phyloP scores from a whole-genome alignment of 2,888 invertebrate species.

The Strigamia transsilvanica region DNA sequence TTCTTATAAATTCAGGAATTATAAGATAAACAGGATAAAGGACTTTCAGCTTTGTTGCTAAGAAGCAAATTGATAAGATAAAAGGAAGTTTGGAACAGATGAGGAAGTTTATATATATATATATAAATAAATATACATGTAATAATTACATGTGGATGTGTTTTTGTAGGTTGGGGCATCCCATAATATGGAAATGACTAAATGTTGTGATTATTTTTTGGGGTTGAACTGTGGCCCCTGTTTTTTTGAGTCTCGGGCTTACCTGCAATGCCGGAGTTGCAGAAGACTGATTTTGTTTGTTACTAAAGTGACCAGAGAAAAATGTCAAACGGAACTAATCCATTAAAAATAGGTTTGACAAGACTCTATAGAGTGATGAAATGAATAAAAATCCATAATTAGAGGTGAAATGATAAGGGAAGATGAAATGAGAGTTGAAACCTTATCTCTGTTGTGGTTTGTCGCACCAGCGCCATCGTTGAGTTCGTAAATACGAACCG shows the following conservation, averaged over 20 bases:
- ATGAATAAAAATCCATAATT: constrained; percentile 6
- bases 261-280: constrained; percentile 44
- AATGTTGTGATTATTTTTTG: background rate
- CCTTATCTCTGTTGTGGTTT: constrained; percentile 35
- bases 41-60: constrained; percentile 34
- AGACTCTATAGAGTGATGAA: background rate
- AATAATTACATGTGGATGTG: background rate
- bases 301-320: constrained; percentile 4
- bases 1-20: background rate
- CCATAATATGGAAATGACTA: background rate
- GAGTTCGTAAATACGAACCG: background rate
- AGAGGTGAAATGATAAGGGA: constrained; percentile 11
- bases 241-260: constrained; percentile 2
- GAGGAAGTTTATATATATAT: too few relatives aligned
- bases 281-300: constrained; percentile 21
- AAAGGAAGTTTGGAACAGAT: background rate
- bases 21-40: background rate
- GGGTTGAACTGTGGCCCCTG: background rate
- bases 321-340: background rate
- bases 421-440: constrained; percentile 17
- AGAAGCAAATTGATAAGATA: constrained; percentile 14
- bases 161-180: background rate
- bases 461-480: constrained; percentile 42
- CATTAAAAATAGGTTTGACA: background rate
- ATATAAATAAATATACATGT: too few relatives aligned